These are phyloP conservation scores for Craterocephalus amniculus DNA, from an alignment of 2,797 vertebrate genomes.

Conservation along the genomic window DNA sequence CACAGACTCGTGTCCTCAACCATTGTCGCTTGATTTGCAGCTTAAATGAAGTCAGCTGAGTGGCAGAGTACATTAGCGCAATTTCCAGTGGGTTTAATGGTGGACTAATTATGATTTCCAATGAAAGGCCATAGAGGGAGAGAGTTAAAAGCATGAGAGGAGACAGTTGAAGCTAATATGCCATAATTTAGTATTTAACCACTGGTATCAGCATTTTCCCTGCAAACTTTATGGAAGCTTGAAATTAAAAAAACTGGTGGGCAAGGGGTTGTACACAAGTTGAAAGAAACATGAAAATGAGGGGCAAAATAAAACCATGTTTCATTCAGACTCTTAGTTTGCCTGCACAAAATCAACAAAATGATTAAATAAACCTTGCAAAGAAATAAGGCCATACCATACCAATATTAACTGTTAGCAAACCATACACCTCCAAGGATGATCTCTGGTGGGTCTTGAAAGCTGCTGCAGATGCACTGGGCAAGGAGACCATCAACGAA, in stretches of 20 bases:
- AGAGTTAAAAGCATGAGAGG: constrained; percentile 43
- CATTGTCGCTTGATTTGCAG: constrained; percentile 73
- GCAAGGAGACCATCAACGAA: no score
- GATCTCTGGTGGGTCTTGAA: no score
- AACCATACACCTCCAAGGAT: no score
- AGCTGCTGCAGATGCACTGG: no score
- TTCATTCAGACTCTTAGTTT: not conserved
- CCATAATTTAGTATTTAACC: constrained; percentile 67
- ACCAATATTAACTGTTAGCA: not conserved
- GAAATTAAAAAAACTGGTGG: constrained; percentile 28
- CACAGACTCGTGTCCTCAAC: constrained; percentile 52
- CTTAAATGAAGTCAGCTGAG: constrained; percentile 72
- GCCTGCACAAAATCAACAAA: not conserved
- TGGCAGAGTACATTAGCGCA: constrained; percentile 77
- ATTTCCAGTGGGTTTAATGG: constrained; percentile 76
- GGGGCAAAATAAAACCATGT: not conserved
- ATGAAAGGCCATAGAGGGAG: constrained; percentile 54
- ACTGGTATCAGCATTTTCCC: constrained; percentile 65
- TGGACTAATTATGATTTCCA: constrained; percentile 77
- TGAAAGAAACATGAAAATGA: constrained; percentile 2
- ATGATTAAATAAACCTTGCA: not conserved
- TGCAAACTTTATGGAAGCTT: constrained; percentile 54
- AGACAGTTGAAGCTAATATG: constrained; percentile 42
- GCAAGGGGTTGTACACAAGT: constrained; percentile 10
- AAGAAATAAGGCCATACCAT: not conserved